A percentile compares a stretch with the other conserved stretches of the same genome.
Evolutionary conservation across 2,797 vertebrate genomes (phyloP).

Genomic region (Protosalanx chinensis): DNA sequence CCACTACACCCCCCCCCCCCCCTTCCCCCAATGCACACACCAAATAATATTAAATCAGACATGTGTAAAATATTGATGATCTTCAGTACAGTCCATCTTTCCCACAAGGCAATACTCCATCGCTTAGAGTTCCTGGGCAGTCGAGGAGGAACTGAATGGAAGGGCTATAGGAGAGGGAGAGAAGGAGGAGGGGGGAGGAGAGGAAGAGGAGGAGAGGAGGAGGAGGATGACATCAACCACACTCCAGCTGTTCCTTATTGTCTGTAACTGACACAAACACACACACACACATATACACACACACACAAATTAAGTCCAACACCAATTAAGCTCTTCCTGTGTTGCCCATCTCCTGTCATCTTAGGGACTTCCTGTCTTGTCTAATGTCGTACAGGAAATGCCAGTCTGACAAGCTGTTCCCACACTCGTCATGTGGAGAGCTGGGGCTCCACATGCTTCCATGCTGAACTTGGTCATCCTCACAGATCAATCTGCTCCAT

Average conservation of each 20-base stretch:
- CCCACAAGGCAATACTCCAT: no score
- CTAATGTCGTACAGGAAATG: background rate
- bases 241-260: no score
- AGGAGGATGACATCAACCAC: no score
- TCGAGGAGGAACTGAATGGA: no score
- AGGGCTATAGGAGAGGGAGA: no score
- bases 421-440: background rate
- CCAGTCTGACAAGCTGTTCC: background rate
- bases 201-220: no score
- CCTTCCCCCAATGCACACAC: no score
- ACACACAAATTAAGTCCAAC: background rate
- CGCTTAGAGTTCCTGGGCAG: no score
- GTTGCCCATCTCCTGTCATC: background rate
- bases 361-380: background rate
- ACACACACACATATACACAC: background rate
- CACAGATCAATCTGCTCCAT: background rate
- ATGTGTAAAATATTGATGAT: no score
- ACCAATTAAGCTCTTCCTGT: constrained; percentile 1
- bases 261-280: background rate
- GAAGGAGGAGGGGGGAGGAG: no score
- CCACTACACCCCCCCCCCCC: background rate
- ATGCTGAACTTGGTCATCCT: background rate
- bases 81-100: no score
- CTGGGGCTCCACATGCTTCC: background rate
- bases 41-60: no score